Base-by-base conservation (phyloP, 2,797 vertebrate genomes). In the Phalloptychus januarius region DNA sequence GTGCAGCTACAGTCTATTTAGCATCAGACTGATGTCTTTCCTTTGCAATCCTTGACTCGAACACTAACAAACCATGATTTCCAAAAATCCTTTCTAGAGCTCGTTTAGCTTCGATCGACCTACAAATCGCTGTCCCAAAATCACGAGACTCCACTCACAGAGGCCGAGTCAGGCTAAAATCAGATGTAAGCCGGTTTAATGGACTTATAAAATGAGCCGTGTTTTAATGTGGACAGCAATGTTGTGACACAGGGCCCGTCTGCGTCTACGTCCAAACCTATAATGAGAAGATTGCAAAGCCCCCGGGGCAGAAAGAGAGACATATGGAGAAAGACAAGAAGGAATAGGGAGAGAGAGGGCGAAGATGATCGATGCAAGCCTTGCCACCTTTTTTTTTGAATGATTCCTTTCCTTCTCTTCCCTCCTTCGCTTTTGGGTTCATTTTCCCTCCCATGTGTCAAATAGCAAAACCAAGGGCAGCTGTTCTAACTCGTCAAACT, bases 241-340 rank as follows among this genome's bases (percentile, higher is more conserved):
- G 88, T 82, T 89, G 89, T 90, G 89, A 93, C 91, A 93, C 88
- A 79, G 38, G 85, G 78, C 72, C 86, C 93, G 91, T 93, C 90
- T 93, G 88, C 80, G 86, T 87, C 84, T 88, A 84, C 71, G 87
- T 85, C 84, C 81, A 75, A 90, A 88, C 42, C 83, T 69, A 79
- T 86, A 89, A 90, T 90, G 92, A 92, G 93, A 92, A 89, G 87
- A 89, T 90, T 77, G 78, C 75, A 38, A 86, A 82, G 85, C 90
- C 86, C 54, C 52, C 36, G 13, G 13, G 87, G 91, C 76, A 72
- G 67, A 74, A n/a, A 16, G 42, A 56, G 18, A 54, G 42, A 28
- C 3, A 16, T 28, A 8, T 48, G 1, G 45, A 83, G 44, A 44
- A 12, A 56, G 77, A 81, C 36, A 45, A 77, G 50, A 83, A 28